A percentile compares a stretch with the other conserved stretches of the same genome.
These are phyloP conservation scores for Athene noctua DNA, from an alignment of 2,113 vertebrate species.

Conservation along the genomic window DNA sequence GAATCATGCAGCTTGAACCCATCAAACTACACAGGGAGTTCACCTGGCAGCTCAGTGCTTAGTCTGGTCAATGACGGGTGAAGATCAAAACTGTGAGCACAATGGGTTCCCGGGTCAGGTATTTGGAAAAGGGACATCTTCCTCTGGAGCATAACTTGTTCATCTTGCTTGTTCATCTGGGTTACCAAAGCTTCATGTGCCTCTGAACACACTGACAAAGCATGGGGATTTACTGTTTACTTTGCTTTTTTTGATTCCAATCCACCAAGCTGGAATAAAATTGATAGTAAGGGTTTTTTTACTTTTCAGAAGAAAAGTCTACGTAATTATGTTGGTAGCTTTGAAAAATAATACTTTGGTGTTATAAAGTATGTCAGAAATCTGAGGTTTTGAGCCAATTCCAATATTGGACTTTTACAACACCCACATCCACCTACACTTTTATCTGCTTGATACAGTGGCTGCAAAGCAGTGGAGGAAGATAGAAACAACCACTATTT, in stretches of 20 bases:
- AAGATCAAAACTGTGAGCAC: neutral
- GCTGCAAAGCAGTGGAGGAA: constrained; percentile 7
- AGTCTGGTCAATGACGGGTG: neutral
- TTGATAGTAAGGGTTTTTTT: neutral
- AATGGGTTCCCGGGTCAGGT: neutral
- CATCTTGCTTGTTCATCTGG: neutral
- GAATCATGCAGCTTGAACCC: neutral
- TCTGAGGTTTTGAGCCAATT: constrained; percentile 13
- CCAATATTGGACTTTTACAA: neutral
- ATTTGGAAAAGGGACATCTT: neutral
- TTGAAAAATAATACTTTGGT: constrained; percentile 3
- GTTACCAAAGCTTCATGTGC: neutral
- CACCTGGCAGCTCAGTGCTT: accelerated
- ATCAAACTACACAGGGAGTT: neutral
- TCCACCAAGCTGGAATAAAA: neutral
- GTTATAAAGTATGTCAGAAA: neutral
- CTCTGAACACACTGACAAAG: neutral
- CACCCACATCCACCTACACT: neutral
- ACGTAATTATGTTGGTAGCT: neutral
- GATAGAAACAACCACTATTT: constrained; percentile 46
- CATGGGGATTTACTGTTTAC: neutral
- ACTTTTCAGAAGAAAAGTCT: neutral
- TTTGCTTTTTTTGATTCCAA: neutral
- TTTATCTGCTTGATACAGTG: neutral
- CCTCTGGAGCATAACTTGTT: neutral